Percentiles rank a stretch among this genome's conserved stretches.
Conservation (phyloP, 2,888 invertebrate genomes). For the Ischnus inquisitorius region DNA sequence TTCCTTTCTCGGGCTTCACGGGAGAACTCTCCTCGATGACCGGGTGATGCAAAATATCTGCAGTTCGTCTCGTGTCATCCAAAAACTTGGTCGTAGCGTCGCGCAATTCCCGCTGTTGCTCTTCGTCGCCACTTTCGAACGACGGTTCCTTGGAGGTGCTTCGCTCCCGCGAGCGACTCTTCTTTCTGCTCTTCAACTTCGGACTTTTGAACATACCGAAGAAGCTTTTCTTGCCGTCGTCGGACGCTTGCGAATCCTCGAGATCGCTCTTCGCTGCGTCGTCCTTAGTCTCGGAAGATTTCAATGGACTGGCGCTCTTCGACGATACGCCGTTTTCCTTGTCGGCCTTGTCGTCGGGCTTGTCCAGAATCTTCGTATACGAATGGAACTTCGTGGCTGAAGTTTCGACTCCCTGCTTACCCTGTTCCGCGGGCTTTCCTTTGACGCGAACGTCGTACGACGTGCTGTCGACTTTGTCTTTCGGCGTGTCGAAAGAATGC, state of each 20-base stretch:
- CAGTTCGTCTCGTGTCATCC: conserved; percentile 70
- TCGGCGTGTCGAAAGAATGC: conserved; percentile 73
- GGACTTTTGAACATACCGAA: conserved; percentile 81
- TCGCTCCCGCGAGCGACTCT: conserved; percentile 80
- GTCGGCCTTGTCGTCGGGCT: conserved; percentile 43
- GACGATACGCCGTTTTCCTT: conserved; percentile 51
- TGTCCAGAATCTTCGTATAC: conserved; percentile 52
- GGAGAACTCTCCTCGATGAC: conserved; percentile 37
- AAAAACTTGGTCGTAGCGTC: conserved; percentile 70
- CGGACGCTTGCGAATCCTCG: conserved; percentile 68
- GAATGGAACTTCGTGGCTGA: conserved; percentile 48
- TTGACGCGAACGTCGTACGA: conserved; percentile 74
- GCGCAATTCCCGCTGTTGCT: conserved; percentile 65
- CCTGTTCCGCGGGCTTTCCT: conserved; percentile 40
- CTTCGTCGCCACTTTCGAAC: conserved; percentile 74
- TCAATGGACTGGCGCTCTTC: conserved; percentile 20
- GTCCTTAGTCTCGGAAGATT: conserved; percentile 48
- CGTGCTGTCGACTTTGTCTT: conserved; percentile 75
- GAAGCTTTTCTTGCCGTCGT: conserved; percentile 77
- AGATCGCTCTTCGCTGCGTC: conserved; percentile 52
- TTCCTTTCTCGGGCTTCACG: conserved; percentile 28
- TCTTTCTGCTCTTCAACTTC: conserved; percentile 77
- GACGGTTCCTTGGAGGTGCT: conserved; percentile 77
- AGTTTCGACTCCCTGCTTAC: conserved; percentile 49
- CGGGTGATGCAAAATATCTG: conserved; percentile 61